Conservation (phyloP, 2,888 invertebrate genomes). For the Osmoderma eremita region DNA sequence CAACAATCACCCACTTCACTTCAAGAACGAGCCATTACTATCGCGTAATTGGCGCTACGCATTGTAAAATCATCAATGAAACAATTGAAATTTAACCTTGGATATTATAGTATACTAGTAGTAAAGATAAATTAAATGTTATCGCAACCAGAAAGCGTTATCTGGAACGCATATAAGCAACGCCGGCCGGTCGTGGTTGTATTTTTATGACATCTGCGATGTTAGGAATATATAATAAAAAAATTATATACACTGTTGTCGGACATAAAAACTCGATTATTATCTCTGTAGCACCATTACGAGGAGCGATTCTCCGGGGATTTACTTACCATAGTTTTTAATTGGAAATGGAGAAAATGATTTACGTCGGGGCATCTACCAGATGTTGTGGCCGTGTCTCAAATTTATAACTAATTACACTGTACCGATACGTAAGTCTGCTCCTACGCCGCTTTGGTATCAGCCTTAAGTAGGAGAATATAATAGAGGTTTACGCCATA, state of each 20-base stretch:
- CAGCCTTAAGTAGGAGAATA: too few species aligned
- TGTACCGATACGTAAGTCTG: neutral
- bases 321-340: constrained; percentile 14
- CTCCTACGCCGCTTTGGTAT: neutral
- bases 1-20: neutral
- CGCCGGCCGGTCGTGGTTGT: neutral
- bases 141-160: constrained; percentile 17
- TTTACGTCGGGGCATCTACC: constrained; percentile 29
- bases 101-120: constrained; percentile 28
- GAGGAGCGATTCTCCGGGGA: constrained; percentile 2
- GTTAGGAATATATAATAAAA: constrained; percentile 25
- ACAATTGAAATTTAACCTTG: constrained; percentile 35
- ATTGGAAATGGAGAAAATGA: constrained; percentile 29
- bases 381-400: constrained; percentile 21
- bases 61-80: constrained; percentile 32
- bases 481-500: constrained; percentile 2
- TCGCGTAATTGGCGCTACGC: constrained; percentile 4
- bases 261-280: constrained; percentile 28
- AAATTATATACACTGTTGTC: constrained; percentile 1
- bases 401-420: constrained; percentile 25
- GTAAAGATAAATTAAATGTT: constrained; percentile 31
- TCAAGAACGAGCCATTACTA: neutral
- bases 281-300: constrained; percentile 10
- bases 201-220: constrained; percentile 24
- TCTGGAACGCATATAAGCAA: constrained; percentile 14